Evolutionary conservation across 1,140 invertebrate species (phyloP).

Genomic region (Cardiocondyla obscurior): DNA sequence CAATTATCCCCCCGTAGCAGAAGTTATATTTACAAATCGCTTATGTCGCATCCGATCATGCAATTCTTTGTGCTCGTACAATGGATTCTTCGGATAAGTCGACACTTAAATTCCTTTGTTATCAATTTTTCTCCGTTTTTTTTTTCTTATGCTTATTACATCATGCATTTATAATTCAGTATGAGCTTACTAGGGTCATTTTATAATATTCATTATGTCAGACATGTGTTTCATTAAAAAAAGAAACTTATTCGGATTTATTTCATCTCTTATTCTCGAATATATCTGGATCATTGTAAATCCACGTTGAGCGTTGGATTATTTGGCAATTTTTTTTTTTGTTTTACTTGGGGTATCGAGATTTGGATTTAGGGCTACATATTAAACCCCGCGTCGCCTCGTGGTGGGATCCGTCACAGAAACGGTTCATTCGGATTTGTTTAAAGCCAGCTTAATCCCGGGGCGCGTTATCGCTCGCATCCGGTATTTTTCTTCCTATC

Average conservation of each 20-base stretch:
- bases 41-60: not conserved
- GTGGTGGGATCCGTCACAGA: not conserved
- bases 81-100: not conserved
- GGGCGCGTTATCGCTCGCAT: conserved; percentile 15
- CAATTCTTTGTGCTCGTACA: not conserved
- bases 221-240: not conserved
- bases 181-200: not conserved
- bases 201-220: not conserved
- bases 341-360: too few relatives aligned
- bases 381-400: not conserved
- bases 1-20: conserved; percentile 32
- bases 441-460: not conserved
- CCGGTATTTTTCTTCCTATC: conserved; percentile 18
- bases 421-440: not conserved
- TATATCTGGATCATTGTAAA: not conserved
- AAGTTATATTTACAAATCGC: conserved; percentile 33
- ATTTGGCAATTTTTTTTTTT: too few relatives aligned
- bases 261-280: not conserved
- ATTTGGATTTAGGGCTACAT: not conserved
- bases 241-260: not conserved
- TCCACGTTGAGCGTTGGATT: too few relatives aligned
- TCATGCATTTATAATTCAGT: not conserved
- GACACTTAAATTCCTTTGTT: not conserved
- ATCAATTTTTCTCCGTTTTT: not conserved
- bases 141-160: not conserved